Evolutionary conservation across 2,888 invertebrate genomes (phyloP), one percentile per base, ranked within the genome.

Genomic region (Leptinotarsa haldemani): DNA sequence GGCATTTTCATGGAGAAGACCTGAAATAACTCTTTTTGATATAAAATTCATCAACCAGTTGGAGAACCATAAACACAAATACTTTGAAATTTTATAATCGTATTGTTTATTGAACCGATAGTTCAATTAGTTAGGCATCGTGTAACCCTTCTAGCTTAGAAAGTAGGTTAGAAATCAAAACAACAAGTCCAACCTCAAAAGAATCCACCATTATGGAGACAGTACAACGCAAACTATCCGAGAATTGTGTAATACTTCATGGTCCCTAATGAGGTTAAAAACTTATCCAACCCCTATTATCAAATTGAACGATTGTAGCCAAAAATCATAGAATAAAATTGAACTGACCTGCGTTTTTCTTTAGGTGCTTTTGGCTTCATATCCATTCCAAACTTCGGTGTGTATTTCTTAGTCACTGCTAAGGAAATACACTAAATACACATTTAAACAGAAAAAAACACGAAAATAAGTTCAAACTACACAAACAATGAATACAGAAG

Each of bases 261-360:
- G 20, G 22, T 16, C 13, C 13, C 20, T 56, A 22, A 22, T 20
- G 13, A 20, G 13, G 13, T 20, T 56, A 22, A 25, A 66, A 47
- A 25, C n/a, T 2, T 52, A 30, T 40, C 40, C 53, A 20, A 40
- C 53, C 67, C 53, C 53, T 30, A 18, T 47, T 20, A 68, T 46
- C 58, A 46, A 56, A 56, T 46, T 56, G 30, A 16, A 52, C 16
- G 50, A 20, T 65, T n/a, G 12, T n/a, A 22, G 15, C 9, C 15
- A 53, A 48, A 47, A 53, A 22, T 20, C 30, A 65, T n/a, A 16
- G 53, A n/a, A 22, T 40, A 64, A 77, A 48, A 78, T 74, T 70
- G 70, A 74, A 85, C 85, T 90, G 88, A 93, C 94, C 93, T 92
- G 87, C 92, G 90, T 88, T 93, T 93, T 85, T 92, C 93, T 88